phyloP scores from a whole-genome alignment of 2,797 vertebrate species.

The Cossypha dichroa region DNA sequence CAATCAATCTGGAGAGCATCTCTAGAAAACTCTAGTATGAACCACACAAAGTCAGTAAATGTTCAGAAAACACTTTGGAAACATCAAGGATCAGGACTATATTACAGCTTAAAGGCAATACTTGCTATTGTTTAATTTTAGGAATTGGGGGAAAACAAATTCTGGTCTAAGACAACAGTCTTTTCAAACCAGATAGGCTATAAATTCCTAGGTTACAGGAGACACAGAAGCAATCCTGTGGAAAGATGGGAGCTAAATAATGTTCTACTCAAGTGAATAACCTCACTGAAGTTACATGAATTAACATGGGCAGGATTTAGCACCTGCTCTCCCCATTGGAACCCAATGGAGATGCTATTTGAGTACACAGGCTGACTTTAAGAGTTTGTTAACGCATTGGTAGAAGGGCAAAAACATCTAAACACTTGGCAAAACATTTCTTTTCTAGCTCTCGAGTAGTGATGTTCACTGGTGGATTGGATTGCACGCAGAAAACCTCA shows the following conservation, averaged over 20 bases:
- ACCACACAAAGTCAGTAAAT: not conserved
- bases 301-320: not conserved
- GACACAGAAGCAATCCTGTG: not conserved
- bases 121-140: not conserved
- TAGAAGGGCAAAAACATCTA: not conserved
- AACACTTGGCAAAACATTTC: not conserved
- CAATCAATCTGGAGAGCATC: not conserved
- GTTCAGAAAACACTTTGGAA: not conserved
- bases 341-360: not conserved
- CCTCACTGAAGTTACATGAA: not conserved
- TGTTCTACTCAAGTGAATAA: not conserved
- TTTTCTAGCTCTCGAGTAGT: slow-evolving; percentile 68
- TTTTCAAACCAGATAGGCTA: not conserved
- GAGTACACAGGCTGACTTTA: not conserved
- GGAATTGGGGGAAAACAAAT: not conserved
- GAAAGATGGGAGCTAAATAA: not conserved
- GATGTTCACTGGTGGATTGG: slow-evolving; percentile 92
- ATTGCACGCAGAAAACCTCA: slow-evolving; percentile 73
- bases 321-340: not conserved
- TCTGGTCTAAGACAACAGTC: not conserved
- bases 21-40: not conserved
- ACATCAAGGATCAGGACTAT: not conserved
- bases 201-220: not conserved
- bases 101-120: not conserved
- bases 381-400: not conserved